Conservation (phyloP, 2,888 invertebrate genomes). For the Geophilus truncorum region DNA sequence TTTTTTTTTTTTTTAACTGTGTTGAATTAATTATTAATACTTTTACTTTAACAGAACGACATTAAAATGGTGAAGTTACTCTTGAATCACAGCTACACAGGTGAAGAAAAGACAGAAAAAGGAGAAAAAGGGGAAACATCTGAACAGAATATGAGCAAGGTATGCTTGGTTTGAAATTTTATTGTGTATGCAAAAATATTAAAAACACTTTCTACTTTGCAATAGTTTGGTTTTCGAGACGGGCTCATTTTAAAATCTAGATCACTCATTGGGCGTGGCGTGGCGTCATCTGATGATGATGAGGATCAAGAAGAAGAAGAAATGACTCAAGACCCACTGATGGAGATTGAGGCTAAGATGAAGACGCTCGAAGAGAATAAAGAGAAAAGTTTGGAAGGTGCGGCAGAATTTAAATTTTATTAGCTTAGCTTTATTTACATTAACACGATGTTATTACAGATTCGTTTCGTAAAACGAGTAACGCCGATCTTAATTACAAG, state of each 20-base stretch:
- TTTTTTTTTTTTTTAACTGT: neutral
- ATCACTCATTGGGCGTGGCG: neutral
- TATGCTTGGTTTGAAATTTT: neutral
- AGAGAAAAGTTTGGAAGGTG: neutral
- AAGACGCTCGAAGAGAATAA: neutral
- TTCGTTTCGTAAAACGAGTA: neutral
- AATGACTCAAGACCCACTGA: neutral
- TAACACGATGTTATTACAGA: neutral
- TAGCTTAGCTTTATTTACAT: neutral
- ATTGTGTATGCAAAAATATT: too few relatives aligned
- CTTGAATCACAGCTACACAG: slow-evolving; percentile 46
- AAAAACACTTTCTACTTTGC: neutral
- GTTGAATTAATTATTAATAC: neutral
- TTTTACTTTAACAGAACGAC: slow-evolving; percentile 45
- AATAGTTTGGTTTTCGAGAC: neutral
- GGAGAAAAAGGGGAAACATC: neutral
- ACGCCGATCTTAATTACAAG: slow-evolving; percentile 43
- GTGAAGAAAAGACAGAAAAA: slow-evolving; percentile 34
- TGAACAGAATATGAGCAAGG: neutral
- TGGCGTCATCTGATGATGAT: neutral
- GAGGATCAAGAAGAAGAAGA: neutral
- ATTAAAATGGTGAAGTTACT: slow-evolving; percentile 47
- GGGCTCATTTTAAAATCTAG: neutral
- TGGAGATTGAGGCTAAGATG: neutral
- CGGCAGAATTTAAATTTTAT: too few relatives aligned